Conservation (phyloP, 2,888 invertebrate species). For the Ceriagrion tenellum region DNA sequence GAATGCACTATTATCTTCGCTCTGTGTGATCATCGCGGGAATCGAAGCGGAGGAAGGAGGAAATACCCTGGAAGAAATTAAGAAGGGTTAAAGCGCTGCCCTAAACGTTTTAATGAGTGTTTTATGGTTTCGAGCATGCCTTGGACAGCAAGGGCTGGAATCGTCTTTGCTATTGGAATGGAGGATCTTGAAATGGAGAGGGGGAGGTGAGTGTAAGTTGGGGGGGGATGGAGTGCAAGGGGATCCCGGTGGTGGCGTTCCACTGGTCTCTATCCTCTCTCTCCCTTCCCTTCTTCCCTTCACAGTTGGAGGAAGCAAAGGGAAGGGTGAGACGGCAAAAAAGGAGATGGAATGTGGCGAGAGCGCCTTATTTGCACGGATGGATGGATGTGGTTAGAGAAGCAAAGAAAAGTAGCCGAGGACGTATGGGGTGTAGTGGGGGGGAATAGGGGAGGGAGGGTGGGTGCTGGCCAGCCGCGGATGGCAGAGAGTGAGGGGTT, state of each 20-base stretch:
- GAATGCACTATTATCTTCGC: too few relatives aligned
- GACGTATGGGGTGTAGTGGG: background rate
- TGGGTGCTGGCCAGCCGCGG: background rate
- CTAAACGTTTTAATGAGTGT: constrained; percentile 15
- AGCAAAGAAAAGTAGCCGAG: constrained; percentile 38
- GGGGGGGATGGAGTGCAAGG: background rate
- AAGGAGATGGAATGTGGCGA: constrained; percentile 63
- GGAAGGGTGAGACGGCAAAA: constrained; percentile 34
- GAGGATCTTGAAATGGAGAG: background rate
- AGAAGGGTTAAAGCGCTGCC: background rate
- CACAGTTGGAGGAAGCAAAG: background rate
- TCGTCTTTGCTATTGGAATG: background rate
- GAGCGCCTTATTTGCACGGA: constrained; percentile 59
- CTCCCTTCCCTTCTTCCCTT: background rate
- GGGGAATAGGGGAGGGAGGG: too few relatives aligned
- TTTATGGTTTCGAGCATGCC: constrained; percentile 24
- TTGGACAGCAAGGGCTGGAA: background rate
- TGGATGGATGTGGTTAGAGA: background rate
- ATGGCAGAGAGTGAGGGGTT: background rate
- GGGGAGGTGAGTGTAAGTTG: background rate
- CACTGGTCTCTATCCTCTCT: background rate
- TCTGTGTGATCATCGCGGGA: background rate
- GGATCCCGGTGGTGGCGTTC: constrained; percentile 17
- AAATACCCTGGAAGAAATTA: background rate
- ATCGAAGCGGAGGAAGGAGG: background rate